Evolutionary conservation across 2,113 vertebrate genomes (phyloP), one percentile per base, ranked within the genome.

Genomic region (Myocastor coypus): DNA sequence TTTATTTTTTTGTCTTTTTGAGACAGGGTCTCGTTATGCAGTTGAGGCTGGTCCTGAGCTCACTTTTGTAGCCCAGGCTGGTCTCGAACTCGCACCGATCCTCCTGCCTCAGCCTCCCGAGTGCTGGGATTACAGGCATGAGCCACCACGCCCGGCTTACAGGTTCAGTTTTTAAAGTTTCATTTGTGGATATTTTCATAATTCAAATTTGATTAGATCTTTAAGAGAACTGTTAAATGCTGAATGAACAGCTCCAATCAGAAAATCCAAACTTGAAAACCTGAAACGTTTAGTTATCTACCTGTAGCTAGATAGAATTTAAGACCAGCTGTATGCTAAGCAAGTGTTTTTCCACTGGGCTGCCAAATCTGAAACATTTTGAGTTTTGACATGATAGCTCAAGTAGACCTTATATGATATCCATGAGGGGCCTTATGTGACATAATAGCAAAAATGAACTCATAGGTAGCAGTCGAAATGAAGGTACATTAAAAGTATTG

Each of bases 161-260:
- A n/a, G n/a, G n/a, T n/a, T n/a, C n/a, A n/a, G n/a, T n/a, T n/a
- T n/a, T n/a, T n/a, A n/a, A n/a, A n/a, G n/a, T n/a, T n/a, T n/a
- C n/a, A n/a, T 57, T 91, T 88, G 69, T 66, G 30, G 89, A 81
- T 59, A 84, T 81, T 83, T 85, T 93, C 28, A 68, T 64, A 91
- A 55, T 92, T 59, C 19, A 78, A 52, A 59, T 84, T 87, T 75
- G 71, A 57, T 46, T 71, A 42, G 17, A 16, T 55, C 82, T 87
- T 91, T 91, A 52, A 88, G 77, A 64, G 28, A 89, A 89, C 55
- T 50, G 82, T 83, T 46, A 13, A 83, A 24, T 66, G 11, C 19
- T 57, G 32, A n/a, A 57, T 52, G 32, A 82, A 20, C 32, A 55
- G 12, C 32, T 52, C 32, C 57, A 37, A 24, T 12, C 34, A 37